phyloP scores from a whole-genome alignment of 2,888 invertebrate species.

The Glaucopsyche alexis region DNA sequence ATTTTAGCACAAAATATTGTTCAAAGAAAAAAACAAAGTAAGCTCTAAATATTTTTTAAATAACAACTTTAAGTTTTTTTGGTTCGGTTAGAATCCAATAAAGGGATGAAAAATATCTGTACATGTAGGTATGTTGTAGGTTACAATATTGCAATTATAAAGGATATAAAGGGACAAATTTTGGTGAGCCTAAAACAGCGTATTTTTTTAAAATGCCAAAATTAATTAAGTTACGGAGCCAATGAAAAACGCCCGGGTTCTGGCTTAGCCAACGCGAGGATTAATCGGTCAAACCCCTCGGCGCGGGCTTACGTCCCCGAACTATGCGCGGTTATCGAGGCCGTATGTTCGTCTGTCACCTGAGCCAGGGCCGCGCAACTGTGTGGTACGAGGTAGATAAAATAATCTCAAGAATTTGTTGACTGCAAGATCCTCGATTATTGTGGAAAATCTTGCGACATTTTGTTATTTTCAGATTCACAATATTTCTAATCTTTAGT shows the following conservation, averaged over 20 bases:
- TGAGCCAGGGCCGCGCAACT: slow-evolving; percentile 26
- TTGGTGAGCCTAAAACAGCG: too few species aligned
- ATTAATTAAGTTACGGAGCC: slow-evolving; percentile 32
- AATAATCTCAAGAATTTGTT: background rate
- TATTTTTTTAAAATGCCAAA: too few species aligned
- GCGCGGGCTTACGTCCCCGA: slow-evolving; percentile 36
- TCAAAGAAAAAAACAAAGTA: too few species aligned
- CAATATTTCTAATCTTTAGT: too few species aligned
- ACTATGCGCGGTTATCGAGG: slow-evolving; percentile 43
- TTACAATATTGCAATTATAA: too few species aligned
- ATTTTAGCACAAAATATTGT: too few species aligned
- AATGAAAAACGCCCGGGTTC: background rate
- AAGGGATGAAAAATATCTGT: too few species aligned
- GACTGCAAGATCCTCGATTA: background rate
- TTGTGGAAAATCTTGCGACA: background rate
- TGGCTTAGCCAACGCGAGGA: slow-evolving; percentile 21
- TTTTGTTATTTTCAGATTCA: background rate
- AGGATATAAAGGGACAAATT: too few species aligned
- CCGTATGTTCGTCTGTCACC: slow-evolving; percentile 43
- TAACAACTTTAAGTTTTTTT: too few species aligned
- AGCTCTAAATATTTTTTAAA: too few species aligned
- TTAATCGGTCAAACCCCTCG: slow-evolving; percentile 45
- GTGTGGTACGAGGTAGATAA: background rate
- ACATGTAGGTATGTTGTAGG: too few species aligned
- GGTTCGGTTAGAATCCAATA: too few species aligned